Evolutionary conservation across 2,888 invertebrate species (phyloP).

Genomic region (Aleiodes alternator): DNA sequence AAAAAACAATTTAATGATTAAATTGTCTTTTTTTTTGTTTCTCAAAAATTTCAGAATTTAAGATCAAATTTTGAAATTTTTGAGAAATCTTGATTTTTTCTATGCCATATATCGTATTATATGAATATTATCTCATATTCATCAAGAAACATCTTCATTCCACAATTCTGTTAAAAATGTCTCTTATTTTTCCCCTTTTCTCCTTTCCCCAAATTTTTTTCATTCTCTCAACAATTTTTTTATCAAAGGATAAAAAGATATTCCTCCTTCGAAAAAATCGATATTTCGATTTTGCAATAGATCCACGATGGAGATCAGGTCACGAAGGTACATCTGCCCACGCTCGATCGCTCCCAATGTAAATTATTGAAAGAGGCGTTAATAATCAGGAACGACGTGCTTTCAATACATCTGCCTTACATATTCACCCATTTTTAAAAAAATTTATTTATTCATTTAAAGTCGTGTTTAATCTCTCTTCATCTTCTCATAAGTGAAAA

Average conservation of each 20-base stretch:
- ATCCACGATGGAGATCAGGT: conserved; percentile 47
- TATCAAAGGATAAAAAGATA: neutral
- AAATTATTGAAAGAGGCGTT: conserved; percentile 50
- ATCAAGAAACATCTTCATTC: no score
- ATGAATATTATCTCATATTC: no score
- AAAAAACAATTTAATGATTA: no score
- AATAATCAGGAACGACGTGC: conserved; percentile 15
- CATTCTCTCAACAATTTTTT: neutral
- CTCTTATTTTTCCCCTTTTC: neutral
- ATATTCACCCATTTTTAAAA: neutral
- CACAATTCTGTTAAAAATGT: no score
- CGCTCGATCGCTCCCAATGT: conserved; percentile 43
- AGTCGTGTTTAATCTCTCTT: no score
- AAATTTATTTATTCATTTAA: neutral
- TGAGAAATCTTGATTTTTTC: no score
- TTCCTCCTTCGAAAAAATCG: neutral
- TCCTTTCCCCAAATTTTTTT: neutral
- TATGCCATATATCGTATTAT: no score
- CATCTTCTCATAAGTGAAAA: neutral
- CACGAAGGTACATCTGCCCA: conserved; percentile 43
- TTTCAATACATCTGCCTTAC: conserved; percentile 9
- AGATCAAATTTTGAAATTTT: no score
- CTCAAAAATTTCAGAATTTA: no score
- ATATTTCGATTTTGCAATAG: conserved; percentile 47
- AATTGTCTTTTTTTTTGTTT: no score